Evolutionary conservation across 23 tunicate species (phyloP).

Genomic region (Aplidium turbinatum): DNA sequence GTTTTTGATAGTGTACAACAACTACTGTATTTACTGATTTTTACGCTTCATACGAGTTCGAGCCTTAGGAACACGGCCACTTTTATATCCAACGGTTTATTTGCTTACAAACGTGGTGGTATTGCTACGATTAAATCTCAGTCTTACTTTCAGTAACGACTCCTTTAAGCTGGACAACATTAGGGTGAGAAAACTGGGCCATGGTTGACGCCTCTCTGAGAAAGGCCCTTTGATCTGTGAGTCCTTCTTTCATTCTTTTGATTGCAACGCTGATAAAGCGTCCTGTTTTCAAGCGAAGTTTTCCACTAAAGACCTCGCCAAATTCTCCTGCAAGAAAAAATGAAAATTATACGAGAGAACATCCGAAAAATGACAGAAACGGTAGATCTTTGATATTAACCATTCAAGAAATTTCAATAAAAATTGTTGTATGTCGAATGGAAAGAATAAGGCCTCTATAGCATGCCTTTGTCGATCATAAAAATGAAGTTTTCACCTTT

Average conservation of each 20-base stretch:
- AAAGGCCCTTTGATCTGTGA: constrained; percentile 49
- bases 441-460: no score
- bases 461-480: no score
- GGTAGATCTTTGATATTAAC: not conserved
- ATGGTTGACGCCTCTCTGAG: constrained; percentile 65
- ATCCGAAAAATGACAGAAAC: no score
- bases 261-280: constrained; percentile 35
- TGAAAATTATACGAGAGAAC: not conserved
- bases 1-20: no score
- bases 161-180: constrained; percentile 64
- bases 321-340: constrained; percentile 49
- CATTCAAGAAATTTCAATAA: not conserved
- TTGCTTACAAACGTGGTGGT: no score
- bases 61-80: no score
- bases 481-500: no score
- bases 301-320: constrained; percentile 61
- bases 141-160: constrained; percentile 79
- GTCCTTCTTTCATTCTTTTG: constrained; percentile 51
- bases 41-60: no score
- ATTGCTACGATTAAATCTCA: no score
- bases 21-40: no score
- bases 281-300: not conserved
- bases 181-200: constrained; percentile 77
- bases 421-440: not conserved
- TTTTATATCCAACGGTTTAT: no score